Percentiles rank a stretch among this genome's conserved stretches.
phyloP scores from a whole-genome alignment of 2,888 invertebrate species.

The Anthrax anthrax region DNA sequence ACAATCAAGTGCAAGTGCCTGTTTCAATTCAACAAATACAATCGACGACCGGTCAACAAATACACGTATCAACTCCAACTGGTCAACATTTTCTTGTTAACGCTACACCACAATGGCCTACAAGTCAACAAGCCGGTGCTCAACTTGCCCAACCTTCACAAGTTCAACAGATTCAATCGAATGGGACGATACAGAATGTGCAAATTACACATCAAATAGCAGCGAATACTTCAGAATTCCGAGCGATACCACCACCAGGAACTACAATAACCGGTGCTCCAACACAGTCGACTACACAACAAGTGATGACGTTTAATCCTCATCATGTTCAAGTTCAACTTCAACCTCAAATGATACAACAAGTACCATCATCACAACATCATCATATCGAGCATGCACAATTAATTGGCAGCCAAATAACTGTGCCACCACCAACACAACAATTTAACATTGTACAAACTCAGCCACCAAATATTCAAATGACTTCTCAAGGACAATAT shows the following conservation, averaged over 20 bases:
- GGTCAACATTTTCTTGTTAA: slow-evolving; percentile 15
- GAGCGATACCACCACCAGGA: slow-evolving; percentile 3
- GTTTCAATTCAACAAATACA: slow-evolving; percentile 14
- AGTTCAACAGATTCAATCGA: slow-evolving; percentile 11
- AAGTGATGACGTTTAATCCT: slow-evolving; percentile 4
- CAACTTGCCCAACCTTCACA: slow-evolving; percentile 7
- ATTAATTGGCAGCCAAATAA: slow-evolving; percentile 8
- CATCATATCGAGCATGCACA: slow-evolving; percentile 8
- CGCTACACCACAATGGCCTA: slow-evolving; percentile 10
- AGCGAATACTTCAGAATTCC: slow-evolving; percentile 3
- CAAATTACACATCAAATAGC: slow-evolving; percentile 10
- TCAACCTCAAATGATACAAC: slow-evolving; percentile 11
- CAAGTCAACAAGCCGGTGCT: slow-evolving; percentile 1
- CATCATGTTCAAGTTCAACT: slow-evolving; percentile 12
- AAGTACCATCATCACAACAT: slow-evolving; percentile 7
- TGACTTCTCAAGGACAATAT: neutral
- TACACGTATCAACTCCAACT: slow-evolving; percentile 12
- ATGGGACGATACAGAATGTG: slow-evolving; percentile 11
- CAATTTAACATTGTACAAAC: slow-evolving; percentile 9
- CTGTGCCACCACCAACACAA: slow-evolving; percentile 5
- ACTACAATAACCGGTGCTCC: slow-evolving; percentile 2
- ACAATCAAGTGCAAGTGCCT: slow-evolving; percentile 12
- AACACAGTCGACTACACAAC: slow-evolving; percentile 2
- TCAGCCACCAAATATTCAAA: slow-evolving; percentile 1
- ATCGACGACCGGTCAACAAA: slow-evolving; percentile 9